Percentiles rank a stretch among this genome's conserved stretches.
phyloP scores from a whole-genome alignment of 2,113 vertebrate genomes.

The Psettodes erumei region DNA sequence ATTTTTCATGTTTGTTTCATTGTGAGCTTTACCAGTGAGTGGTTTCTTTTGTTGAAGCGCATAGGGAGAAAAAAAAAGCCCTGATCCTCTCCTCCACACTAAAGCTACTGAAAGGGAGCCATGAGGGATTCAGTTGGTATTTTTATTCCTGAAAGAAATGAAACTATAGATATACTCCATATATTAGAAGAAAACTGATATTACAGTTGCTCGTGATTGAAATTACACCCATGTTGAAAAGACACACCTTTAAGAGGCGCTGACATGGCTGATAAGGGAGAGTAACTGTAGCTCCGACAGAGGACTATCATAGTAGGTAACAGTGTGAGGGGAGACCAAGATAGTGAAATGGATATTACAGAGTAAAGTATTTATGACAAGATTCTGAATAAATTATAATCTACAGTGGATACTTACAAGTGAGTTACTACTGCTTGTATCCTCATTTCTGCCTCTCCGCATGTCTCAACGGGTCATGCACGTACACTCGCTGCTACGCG shows the following conservation, averaged over 20 bases:
- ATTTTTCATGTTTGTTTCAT: constrained; percentile 77
- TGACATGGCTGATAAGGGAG: neutral
- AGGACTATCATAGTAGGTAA: neutral
- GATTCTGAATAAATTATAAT: constrained; percentile 54
- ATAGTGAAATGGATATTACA: constrained; percentile 34
- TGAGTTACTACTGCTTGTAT: constrained; percentile 35
- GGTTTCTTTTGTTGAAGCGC: constrained; percentile 61
- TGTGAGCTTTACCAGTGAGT: constrained; percentile 56
- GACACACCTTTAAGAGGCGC: neutral
- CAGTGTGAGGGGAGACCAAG: neutral
- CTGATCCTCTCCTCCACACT: constrained; percentile 45
- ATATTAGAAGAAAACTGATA: constrained; percentile 14
- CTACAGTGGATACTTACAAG: constrained; percentile 38
- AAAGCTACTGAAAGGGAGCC: constrained; percentile 56
- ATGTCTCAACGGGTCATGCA: constrained; percentile 23
- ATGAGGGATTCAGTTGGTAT: constrained; percentile 32
- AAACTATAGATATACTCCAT: constrained; percentile 11
- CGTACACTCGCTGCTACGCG: constrained; percentile 12
- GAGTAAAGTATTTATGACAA: constrained; percentile 50
- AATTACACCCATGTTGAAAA: constrained; percentile 17
- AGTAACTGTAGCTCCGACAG: neutral
- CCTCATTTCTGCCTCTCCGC: constrained; percentile 27
- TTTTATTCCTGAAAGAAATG: constrained; percentile 27
- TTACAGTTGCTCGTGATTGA: constrained; percentile 30
- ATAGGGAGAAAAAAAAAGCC: neutral